Conservation (phyloP, 2,113 vertebrate species). For the Amphiprion percula region DNA sequence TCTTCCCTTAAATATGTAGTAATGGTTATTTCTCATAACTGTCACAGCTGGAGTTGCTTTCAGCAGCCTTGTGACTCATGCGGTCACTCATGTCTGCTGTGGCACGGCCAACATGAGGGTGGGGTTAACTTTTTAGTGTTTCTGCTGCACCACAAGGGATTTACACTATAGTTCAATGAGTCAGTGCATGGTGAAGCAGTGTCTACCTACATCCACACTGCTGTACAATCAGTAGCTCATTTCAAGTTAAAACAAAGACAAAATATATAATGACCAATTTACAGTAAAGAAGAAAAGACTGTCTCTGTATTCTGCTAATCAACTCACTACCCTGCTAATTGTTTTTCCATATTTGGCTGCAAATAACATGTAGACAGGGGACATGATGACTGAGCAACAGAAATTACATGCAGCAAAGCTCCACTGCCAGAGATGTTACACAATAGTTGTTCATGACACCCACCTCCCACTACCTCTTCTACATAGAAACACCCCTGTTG, state of each 20-base stretch:
- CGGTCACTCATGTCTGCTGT: constrained; percentile 15
- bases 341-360: not conserved
- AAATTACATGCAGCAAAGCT: not conserved
- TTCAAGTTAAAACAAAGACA: constrained; percentile 9
- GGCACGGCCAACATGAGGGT: constrained; percentile 29
- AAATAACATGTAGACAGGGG: not conserved
- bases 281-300: not conserved
- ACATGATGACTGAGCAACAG: not conserved
- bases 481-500: too few species aligned
- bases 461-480: not conserved
- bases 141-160: constrained; percentile 16
- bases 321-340: not conserved
- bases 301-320: not conserved
- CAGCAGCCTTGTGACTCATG: constrained; percentile 36
- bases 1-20: constrained; percentile 37
- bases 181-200: not conserved
- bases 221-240: not conserved
- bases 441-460: not conserved
- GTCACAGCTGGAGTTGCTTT: constrained; percentile 34
- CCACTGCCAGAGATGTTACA: not conserved
- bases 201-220: not conserved
- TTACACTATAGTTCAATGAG: constrained; percentile 1
- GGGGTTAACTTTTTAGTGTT: constrained; percentile 35
- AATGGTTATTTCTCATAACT: constrained; percentile 35
- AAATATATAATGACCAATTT: not conserved